Evolutionary conservation across 2,888 invertebrate genomes (phyloP).

Genomic region (Heliconius charithonia): DNA sequence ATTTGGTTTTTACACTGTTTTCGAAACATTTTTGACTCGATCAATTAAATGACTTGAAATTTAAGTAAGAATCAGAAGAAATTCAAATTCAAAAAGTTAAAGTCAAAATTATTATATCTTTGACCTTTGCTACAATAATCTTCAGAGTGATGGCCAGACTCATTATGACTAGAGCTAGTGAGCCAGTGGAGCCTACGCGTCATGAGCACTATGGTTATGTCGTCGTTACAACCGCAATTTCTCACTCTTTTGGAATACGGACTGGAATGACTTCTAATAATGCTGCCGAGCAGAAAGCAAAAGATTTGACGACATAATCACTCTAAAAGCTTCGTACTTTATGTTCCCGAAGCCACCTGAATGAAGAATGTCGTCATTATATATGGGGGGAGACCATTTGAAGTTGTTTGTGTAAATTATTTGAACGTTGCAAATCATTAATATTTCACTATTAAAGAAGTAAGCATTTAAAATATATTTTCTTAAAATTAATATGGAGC

Average conservation of each 20-base stretch:
- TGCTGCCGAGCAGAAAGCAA: slow-evolving; percentile 63
- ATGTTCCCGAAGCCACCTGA: slow-evolving; percentile 49
- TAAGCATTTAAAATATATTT: not conserved
- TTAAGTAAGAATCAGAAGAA: too few species aligned
- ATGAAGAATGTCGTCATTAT: slow-evolving; percentile 34
- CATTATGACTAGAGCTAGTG: slow-evolving; percentile 52
- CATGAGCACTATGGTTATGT: slow-evolving; percentile 51
- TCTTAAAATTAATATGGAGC: not conserved
- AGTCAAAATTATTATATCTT: not conserved
- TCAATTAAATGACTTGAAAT: not conserved
- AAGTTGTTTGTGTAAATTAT: slow-evolving; percentile 5
- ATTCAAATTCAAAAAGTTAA: not conserved
- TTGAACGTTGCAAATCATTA: not conserved
- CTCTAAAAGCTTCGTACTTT: slow-evolving; percentile 73
- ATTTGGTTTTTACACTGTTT: slow-evolving; percentile 4
- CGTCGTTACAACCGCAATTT: slow-evolving; percentile 61
- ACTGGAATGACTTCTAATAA: slow-evolving; percentile 68
- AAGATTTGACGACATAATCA: slow-evolving; percentile 74
- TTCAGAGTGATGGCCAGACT: slow-evolving; percentile 47
- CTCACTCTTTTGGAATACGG: slow-evolving; percentile 51
- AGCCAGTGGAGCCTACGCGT: slow-evolving; percentile 49
- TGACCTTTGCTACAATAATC: slow-evolving; percentile 24
- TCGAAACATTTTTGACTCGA: not conserved
- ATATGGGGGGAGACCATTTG: not conserved
- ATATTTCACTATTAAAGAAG: not conserved